phyloP scores from a whole-genome alignment of 2,113 vertebrate genomes.

The Origma solitaria region DNA sequence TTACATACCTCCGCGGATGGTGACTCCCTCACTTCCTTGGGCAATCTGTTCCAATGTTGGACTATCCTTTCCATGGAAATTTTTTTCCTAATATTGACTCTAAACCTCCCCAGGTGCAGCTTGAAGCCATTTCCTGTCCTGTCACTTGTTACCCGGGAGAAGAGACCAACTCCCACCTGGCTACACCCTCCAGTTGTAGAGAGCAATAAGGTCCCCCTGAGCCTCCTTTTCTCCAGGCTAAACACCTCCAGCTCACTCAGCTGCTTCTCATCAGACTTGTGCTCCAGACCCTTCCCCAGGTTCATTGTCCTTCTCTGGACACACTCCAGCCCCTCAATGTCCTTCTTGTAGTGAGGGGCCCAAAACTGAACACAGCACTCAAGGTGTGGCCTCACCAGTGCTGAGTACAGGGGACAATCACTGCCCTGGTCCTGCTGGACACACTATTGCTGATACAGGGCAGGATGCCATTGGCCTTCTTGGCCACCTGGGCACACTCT shows the following conservation, averaged over 20 bases:
- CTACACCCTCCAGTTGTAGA: accelerated
- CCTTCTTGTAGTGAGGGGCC: neutral
- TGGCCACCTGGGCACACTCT: neutral
- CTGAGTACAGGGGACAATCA: neutral
- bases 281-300: neutral
- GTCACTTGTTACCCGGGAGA: neutral
- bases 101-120: neutral
- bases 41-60: neutral
- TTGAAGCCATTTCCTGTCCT: neutral
- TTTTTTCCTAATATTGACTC: neutral
- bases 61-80: neutral
- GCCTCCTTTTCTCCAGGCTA: neutral
- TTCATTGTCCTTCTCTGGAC: neutral
- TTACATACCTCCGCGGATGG: neutral
- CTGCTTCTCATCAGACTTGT: accelerated
- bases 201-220: accelerated
- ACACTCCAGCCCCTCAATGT: accelerated
- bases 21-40: neutral
- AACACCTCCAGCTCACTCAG: neutral
- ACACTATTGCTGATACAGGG: neutral
- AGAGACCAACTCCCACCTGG: accelerated
- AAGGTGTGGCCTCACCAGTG: accelerated
- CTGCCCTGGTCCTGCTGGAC: neutral
- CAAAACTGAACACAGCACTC: neutral
- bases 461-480: neutral